A percentile compares a stretch with the other conserved stretches of the same genome.
Evolutionary conservation across 2,113 vertebrate species (phyloP).

Genomic region (Pithys albifrons): DNA sequence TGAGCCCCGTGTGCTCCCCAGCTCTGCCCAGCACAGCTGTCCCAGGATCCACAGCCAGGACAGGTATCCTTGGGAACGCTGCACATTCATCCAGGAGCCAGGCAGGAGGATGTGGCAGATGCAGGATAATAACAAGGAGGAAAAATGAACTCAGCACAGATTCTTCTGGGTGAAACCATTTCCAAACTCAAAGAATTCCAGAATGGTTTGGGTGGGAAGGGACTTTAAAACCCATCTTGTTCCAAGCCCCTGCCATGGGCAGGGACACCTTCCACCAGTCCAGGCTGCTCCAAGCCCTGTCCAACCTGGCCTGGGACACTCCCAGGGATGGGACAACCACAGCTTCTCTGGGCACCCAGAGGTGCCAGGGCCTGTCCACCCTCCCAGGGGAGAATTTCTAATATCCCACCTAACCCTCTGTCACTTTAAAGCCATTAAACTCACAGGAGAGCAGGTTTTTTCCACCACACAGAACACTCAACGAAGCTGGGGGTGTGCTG

Average conservation of each 20-base stretch:
- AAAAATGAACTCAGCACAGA: accelerated
- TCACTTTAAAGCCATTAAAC: neutral
- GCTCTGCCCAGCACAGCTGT: neutral
- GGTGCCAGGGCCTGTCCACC: neutral
- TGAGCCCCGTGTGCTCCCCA: neutral
- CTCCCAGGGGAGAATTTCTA: neutral
- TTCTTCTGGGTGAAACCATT: neutral
- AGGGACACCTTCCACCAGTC: accelerated
- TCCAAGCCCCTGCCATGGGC: neutral
- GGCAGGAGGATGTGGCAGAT: neutral
- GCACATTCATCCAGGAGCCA: accelerated
- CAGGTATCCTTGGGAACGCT: accelerated
- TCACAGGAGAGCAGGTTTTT: neutral
- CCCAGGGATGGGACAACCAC: neutral
- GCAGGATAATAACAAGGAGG: neutral
- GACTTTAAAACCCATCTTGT: neutral
- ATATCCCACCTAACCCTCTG: neutral
- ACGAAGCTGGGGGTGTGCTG: slow-evolving; percentile 20
- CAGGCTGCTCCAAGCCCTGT: accelerated
- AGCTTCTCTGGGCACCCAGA: neutral
- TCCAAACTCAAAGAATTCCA: neutral
- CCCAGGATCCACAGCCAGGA: neutral
- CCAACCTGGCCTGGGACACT: neutral
- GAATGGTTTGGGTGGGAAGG: neutral
- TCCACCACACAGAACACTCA: neutral